Evolutionary conservation across 1,140 invertebrate genomes (phyloP).

Genomic region (Aphelinus atriplicis): DNA sequence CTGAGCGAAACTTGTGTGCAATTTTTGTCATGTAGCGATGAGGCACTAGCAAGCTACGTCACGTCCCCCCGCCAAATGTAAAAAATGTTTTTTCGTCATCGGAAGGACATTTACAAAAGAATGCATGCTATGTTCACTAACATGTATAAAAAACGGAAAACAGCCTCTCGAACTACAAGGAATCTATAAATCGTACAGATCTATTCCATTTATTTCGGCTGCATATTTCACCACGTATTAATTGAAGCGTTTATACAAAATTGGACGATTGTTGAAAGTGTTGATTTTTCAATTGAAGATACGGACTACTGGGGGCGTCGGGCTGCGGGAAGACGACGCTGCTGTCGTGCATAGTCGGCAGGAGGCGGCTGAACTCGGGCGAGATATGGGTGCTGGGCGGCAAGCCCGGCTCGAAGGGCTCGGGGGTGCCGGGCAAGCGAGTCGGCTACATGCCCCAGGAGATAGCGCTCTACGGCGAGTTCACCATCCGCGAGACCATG

Average conservation of each 20-base stretch:
- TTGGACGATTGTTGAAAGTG: background rate
- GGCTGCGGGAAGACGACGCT: conserved; percentile 89
- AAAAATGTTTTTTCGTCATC: too few relatives aligned
- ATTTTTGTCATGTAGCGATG: too few relatives aligned
- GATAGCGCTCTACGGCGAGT: conserved; percentile 93
- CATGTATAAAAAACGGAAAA: too few relatives aligned
- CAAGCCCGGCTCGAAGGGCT: conserved; percentile 80
- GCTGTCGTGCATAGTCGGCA: conserved; percentile 87
- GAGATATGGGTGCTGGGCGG: conserved; percentile 89
- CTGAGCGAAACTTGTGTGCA: too few relatives aligned
- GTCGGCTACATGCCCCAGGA: conserved; percentile 90
- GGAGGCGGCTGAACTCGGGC: conserved; percentile 81
- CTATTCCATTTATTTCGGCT: background rate
- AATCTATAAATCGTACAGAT: too few relatives aligned
- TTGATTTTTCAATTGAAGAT: conserved; percentile 68
- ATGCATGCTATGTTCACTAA: too few relatives aligned
- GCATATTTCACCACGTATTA: background rate
- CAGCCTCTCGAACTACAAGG: too few relatives aligned
- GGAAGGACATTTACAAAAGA: too few relatives aligned
- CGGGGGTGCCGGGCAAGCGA: conserved; percentile 87
- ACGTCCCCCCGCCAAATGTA: too few relatives aligned
- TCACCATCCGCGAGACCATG: conserved; percentile 94
- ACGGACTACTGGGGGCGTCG: conserved; percentile 86
- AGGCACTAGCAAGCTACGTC: too few relatives aligned
- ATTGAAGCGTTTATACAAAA: background rate